Evolutionary conservation across 2,113 vertebrate species (phyloP).

Genomic region (Camelus bactrianus): DNA sequence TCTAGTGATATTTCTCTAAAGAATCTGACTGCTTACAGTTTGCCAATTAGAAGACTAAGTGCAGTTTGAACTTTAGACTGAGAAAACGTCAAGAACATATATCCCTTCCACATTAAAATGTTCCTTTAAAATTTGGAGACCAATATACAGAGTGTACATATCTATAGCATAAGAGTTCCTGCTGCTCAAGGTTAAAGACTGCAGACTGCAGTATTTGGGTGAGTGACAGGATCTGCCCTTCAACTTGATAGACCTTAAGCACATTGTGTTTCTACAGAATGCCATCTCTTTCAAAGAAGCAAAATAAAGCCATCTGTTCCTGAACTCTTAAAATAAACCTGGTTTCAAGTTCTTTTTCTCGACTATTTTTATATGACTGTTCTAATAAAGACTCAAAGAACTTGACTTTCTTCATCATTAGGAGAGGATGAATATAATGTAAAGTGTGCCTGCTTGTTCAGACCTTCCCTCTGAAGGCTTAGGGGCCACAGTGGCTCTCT

Average conservation of each 20-base stretch:
- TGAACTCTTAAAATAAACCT: conserved; percentile 42
- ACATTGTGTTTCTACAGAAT: background rate
- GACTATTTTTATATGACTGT: conserved; percentile 3
- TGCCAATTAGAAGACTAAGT: background rate
- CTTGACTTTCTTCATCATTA: background rate
- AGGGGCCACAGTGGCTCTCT: background rate
- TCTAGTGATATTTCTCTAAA: background rate
- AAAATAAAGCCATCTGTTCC: conserved; percentile 56
- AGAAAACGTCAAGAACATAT: background rate
- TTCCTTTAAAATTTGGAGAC: conserved; percentile 5
- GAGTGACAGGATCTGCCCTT: background rate
- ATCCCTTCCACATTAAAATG: background rate
- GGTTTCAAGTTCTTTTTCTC: background rate
- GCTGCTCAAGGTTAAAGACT: background rate
- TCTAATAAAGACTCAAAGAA: background rate
- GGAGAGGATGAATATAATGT: background rate
- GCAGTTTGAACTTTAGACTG: background rate
- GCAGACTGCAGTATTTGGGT: background rate
- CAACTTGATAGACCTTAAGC: background rate
- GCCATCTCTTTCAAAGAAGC: background rate
- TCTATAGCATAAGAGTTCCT: background rate
- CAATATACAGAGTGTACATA: background rate
- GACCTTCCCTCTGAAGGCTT: background rate
- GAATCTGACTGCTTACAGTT: rapidly evolving
- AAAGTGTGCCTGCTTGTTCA: background rate